Base-by-base conservation (phyloP, 2,888 invertebrate species). In the Ormyrus thymus region DNA sequence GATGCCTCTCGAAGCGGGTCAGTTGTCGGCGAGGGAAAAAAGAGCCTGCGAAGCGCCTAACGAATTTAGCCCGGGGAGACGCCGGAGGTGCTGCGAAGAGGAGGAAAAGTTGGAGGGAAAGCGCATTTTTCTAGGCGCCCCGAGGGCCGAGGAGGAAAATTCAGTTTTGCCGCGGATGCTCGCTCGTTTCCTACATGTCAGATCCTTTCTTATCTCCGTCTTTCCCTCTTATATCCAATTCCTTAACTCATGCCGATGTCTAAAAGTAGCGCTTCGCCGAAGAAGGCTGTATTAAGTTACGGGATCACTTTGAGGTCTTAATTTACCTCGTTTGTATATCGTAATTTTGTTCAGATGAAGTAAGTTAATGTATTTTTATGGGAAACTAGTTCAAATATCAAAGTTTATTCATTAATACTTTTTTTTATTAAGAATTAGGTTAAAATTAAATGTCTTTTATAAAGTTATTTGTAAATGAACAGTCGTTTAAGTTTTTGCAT, bases 111-210 rank as follows among this genome's bases (percentile, higher is more conserved):
- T 66, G 45, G 15, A 8, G 9, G 11, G 51, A 29, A 65, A 61
- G 64, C 58, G 61, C 68, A 62, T 56, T 78, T 72, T 73, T 73
- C 62, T 59, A 8, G 68, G 48, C 55, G 9, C 15, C 55, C 62
- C 55, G 58, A 81, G 65, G 79, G 76, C 55, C 61, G 79, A 70
- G 51, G 51, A 71, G 75, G 56, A 29, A 81, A 75, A 81, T 61
- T 61, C 56, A 74, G 56, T 78, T 73, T 59, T 10, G n/a, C 59
- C 61, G 9, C 6, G 69, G 55, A 70, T 70, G 58, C 56, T 59
- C 51, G 46, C 43, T 48, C 13, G n/a, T 48, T 68, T 46, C 43
- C 66, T 58, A 15, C 58, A 15, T n/a, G 70, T 70, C 70, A 45
- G 64, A 56, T 76, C 70, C 53, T 76, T 64, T 76, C 65, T 69